Evolutionary conservation across 1,140 invertebrate species (phyloP).

Genomic region (Drosophila oshimai): DNA sequence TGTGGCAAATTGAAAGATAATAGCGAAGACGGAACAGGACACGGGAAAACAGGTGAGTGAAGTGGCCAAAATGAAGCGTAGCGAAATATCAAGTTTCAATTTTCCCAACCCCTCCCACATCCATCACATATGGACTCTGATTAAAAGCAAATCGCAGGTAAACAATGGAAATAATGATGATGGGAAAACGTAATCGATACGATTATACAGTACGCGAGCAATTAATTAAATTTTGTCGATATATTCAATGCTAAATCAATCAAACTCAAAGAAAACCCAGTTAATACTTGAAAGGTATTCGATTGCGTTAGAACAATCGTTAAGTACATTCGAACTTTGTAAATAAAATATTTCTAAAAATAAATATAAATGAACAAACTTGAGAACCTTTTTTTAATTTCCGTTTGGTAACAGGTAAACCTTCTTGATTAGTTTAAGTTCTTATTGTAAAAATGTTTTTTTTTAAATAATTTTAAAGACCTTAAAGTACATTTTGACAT

Average conservation of each 20-base stretch:
- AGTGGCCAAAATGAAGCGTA: slow-evolving; percentile 4
- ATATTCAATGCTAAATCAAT: slow-evolving; percentile 4
- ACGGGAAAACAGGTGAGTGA: slow-evolving; percentile 32
- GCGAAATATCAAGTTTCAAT: slow-evolving; percentile 25
- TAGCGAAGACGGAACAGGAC: slow-evolving; percentile 34
- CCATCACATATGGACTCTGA: slow-evolving; percentile 16
- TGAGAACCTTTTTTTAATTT: no score
- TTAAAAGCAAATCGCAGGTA: slow-evolving; percentile 29
- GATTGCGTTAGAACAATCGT: no score
- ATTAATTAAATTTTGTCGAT: not conserved
- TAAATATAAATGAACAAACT: no score
- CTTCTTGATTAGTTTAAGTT: no score
- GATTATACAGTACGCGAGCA: not conserved
- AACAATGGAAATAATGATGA: slow-evolving; percentile 19
- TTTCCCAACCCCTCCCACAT: slow-evolving; percentile 3
- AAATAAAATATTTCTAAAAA: no score
- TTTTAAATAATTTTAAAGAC: no score
- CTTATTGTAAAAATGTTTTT: no score
- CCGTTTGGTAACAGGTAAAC: no score
- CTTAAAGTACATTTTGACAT: no score
- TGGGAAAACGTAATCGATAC: slow-evolving; percentile 1
- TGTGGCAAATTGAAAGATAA: slow-evolving; percentile 74
- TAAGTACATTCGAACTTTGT: no score
- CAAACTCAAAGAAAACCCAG: not conserved
- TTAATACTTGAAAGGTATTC: not conserved